Conservation (phyloP, 2,113 vertebrate genomes). For the Bostrychus sinensis region DNA sequence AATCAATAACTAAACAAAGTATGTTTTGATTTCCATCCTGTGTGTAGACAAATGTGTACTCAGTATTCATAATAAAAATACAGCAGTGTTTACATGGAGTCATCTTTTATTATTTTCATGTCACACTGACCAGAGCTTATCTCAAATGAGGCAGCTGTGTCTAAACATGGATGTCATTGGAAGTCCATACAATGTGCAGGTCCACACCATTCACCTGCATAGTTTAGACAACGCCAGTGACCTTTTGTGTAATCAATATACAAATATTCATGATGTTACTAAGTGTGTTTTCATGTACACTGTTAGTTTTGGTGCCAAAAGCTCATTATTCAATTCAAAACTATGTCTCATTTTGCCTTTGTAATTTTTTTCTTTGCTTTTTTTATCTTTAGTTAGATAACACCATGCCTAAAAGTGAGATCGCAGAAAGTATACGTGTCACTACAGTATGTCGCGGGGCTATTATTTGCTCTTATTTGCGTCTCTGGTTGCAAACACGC, state of each 20-base stretch:
- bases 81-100: slow-evolving; percentile 51
- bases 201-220: slow-evolving; percentile 20
- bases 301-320: slow-evolving; percentile 10
- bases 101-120: slow-evolving; percentile 11
- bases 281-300: not conserved
- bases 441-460: slow-evolving; percentile 17
- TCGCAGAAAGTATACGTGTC: slow-evolving; percentile 20
- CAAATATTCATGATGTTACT: slow-evolving; percentile 10
- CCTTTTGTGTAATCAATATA: slow-evolving; percentile 20
- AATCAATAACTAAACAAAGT: slow-evolving; percentile 63
- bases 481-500: slow-evolving; percentile 51
- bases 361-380: not conserved
- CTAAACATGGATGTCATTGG: not conserved
- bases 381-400: slow-evolving; percentile 38
- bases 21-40: slow-evolving; percentile 60
- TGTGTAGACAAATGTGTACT: slow-evolving; percentile 72
- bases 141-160: not conserved
- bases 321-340: slow-evolving; percentile 21
- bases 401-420: slow-evolving; percentile 5
- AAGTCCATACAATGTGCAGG: slow-evolving; percentile 16
- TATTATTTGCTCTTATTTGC: slow-evolving; percentile 46
- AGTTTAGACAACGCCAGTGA: slow-evolving; percentile 13
- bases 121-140: not conserved
- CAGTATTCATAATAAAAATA: slow-evolving; percentile 76
- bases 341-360: slow-evolving; percentile 28